Evolutionary conservation across 1,140 invertebrate species (phyloP), one percentile per base, ranked within the genome.

Genomic region (Bombyx mandarina): DNA sequence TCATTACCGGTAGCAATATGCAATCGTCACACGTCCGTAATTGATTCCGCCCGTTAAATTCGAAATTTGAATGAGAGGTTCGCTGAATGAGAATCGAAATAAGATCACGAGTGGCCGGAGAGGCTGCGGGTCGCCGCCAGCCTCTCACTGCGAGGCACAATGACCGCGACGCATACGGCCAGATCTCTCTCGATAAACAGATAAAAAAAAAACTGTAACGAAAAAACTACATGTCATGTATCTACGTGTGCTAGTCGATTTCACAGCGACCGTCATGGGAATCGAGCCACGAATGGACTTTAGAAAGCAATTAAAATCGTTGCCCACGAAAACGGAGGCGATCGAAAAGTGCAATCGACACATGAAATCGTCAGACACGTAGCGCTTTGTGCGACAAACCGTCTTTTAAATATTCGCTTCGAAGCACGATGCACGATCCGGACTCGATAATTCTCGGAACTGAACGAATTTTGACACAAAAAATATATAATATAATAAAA

Each of bases 221-320:
- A 77, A 81, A 84, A 82, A 84, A 77, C 75, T 81, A 85, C 84
- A 80, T 81, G 83, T 86, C 82, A 86, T 82, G 82, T 79, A 86
- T 80, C 80, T 80, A 82, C 77, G 79, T 86, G 81, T 84, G 81
- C 74, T 78, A 73, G 77, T 79, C 80, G 72, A 84, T 84, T 82
- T 85, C 80, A 82, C 77, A 73, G 73, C 70, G 72, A 71, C 75
- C 67, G 79, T 78, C 82, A 81, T 87, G 83, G 82, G 82, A 87
- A 84, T 85, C 67, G 73, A 79, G 70, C 69, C 74, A 75, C 73
- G 75, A 76, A 81, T 78, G 69, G 68, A 79, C 68, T 82, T 77
- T 77, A 75, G 77, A 83, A 87, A 82, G 82, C 75, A 87, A 85
- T 87, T 87, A 87, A 81, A 82, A 80, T 87, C 64, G 54, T 67